Evolutionary conservation across 2,888 invertebrate species (phyloP).

Genomic region (Corbicula japonica): DNA sequence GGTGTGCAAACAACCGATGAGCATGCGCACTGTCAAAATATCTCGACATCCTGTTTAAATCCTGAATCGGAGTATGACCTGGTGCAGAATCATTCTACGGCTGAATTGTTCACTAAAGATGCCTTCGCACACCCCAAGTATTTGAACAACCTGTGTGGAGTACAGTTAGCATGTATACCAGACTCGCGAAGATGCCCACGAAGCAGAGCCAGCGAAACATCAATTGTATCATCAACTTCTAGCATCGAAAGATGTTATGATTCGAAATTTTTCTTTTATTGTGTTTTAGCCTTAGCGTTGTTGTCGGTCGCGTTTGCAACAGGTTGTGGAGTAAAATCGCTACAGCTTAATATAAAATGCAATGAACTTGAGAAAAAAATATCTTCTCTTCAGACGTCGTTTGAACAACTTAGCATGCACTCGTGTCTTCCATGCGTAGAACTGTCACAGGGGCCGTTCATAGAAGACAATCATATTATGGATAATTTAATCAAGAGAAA

Average conservation of each 20-base stretch:
- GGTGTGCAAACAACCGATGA: too few relatives aligned
- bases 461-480: conserved; percentile 57
- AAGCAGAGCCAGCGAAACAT: too few relatives aligned
- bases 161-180: too few relatives aligned
- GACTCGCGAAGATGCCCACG: too few relatives aligned
- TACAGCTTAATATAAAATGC: conserved; percentile 9
- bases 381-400: conserved; percentile 7
- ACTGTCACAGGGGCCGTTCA: conserved; percentile 60
- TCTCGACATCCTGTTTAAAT: too few relatives aligned
- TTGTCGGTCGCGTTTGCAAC: neutral
- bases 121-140: too few relatives aligned
- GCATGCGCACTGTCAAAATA: too few relatives aligned
- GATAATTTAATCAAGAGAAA: conserved; percentile 29
- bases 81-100: too few relatives aligned
- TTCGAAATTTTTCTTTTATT: conserved; percentile 12
- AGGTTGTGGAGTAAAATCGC: neutral
- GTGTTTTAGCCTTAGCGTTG: neutral
- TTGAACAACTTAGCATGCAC: conserved; percentile 25
- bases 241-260: neutral
- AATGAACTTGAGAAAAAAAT: conserved; percentile 8
- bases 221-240: too few relatives aligned
- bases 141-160: too few relatives aligned
- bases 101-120: too few relatives aligned
- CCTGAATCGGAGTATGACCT: too few relatives aligned
- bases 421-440: conserved; percentile 66